Conservation (phyloP, 2,113 vertebrate genomes). For the Nannobrachium achirus region DNA sequence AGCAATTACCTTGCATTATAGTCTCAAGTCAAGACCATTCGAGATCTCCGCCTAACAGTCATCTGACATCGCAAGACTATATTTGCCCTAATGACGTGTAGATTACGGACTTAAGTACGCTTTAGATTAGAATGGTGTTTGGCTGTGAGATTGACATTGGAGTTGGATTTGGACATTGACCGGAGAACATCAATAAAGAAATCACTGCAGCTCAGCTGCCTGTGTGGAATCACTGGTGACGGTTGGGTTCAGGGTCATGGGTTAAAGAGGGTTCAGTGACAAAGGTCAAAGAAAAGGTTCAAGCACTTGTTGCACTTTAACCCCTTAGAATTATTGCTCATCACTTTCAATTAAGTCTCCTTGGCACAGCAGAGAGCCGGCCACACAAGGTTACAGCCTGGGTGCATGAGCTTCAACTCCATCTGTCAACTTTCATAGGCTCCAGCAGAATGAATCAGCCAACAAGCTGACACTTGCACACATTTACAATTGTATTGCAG, state of each 20-base stretch:
- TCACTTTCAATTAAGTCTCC: constrained; percentile 66
- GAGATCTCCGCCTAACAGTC: too few relatives aligned
- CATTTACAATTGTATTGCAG: neutral
- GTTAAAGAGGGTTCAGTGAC: constrained; percentile 55
- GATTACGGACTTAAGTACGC: neutral
- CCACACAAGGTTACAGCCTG: constrained; percentile 57
- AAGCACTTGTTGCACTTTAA: constrained; percentile 53
- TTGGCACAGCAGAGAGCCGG: constrained; percentile 47
- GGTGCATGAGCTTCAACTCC: constrained; percentile 56
- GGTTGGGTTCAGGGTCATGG: constrained; percentile 30
- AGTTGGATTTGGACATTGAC: neutral
- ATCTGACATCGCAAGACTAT: too few relatives aligned
- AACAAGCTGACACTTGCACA: constrained; percentile 64
- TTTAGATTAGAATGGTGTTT: neutral
- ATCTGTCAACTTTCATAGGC: constrained; percentile 65
- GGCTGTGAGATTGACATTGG: neutral
- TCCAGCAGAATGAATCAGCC: constrained; percentile 52
- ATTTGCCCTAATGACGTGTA: neutral
- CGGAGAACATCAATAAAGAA: neutral
- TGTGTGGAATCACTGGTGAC: constrained; percentile 17
- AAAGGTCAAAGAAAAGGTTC: constrained; percentile 52
- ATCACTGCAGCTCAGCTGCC: constrained; percentile 12
- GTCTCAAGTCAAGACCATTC: too few relatives aligned
- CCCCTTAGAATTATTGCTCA: constrained; percentile 61
- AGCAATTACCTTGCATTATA: too few relatives aligned